These are phyloP conservation scores for Pseudopleuronectes americanus DNA, from an alignment of 2,797 vertebrate genomes.

Conservation along the genomic window DNA sequence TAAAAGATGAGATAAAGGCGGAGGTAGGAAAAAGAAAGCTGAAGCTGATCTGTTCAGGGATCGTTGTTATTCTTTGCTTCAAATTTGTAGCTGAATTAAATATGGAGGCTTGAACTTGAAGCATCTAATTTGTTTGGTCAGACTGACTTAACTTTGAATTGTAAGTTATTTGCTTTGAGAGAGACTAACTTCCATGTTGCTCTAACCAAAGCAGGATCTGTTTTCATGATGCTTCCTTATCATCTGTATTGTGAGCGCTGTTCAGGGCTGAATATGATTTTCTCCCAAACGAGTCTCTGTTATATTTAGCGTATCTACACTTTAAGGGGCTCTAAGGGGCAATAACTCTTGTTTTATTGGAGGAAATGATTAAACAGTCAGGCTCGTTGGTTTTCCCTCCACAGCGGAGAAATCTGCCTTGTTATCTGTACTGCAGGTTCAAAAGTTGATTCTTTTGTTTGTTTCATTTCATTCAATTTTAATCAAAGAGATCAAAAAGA, in stretches of 20 bases:
- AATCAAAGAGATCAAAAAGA: slow-evolving; percentile 10
- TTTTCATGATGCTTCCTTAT: slow-evolving; percentile 5
- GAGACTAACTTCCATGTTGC: not conserved
- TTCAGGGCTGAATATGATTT: slow-evolving; percentile 27
- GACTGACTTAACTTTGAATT: too few species aligned
- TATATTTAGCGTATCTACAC: slow-evolving; percentile 59
- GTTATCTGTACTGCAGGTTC: slow-evolving; percentile 28
- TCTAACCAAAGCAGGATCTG: not conserved
- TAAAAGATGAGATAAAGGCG: not conserved
- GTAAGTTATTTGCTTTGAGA: too few species aligned
- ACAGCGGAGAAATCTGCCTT: slow-evolving; percentile 19
- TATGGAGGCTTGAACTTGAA: not conserved
- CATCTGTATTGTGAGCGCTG: slow-evolving; percentile 1
- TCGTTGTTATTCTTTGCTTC: not conserved
- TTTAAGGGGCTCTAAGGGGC: slow-evolving; percentile 61
- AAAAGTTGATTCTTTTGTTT: slow-evolving; percentile 24
- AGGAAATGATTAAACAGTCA: slow-evolving; percentile 56
- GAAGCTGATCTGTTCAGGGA: too few species aligned
- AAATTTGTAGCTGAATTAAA: not conserved
- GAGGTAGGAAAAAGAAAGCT: not conserved
- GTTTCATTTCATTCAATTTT: slow-evolving; percentile 8
- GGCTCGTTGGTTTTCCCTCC: slow-evolving; percentile 48
- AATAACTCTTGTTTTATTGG: slow-evolving; percentile 69
- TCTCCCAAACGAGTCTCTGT: slow-evolving; percentile 51
- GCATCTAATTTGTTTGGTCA: not conserved